Base-by-base conservation (phyloP, 2,888 invertebrate species). In the Aporophyla lueneburgensis region DNA sequence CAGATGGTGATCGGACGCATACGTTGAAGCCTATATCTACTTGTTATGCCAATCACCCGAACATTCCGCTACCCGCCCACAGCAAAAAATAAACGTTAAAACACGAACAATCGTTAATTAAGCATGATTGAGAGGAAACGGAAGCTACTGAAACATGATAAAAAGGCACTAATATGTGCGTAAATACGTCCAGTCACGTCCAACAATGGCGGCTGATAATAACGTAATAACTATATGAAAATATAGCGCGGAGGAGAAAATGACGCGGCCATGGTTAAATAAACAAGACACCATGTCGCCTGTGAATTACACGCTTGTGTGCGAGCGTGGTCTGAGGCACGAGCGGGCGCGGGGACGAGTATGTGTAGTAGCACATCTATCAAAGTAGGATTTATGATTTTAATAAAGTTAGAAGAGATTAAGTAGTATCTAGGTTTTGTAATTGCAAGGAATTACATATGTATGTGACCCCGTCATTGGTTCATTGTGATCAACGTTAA, bases 221-320 rank as follows among this genome's bases (percentile, higher is more conserved):
- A 67, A 84, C 71, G 87, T 86, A 89, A 91, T 90, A 90, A 90
- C 89, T 89, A 89, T 89, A 93, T 91, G 93, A 92, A 93, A 93
- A 94, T 93, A 93, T 92, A 89, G 90, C 87, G 91, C 86, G 92
- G 92, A 92, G 91, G 92, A 93, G 92, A 91, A 67, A 90, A 89
- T 81, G 86, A 88, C 89, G 89, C 89, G 93, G 91, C 93, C 85
- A 83, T 82, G 81, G 84, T 91, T 87, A 91, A 90, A 93, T 94
- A 94, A 95, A 95, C 94, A 95, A 89, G 90, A 75, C 84, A 89
- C 85, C 88, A 77, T 89, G 92, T 91, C 91, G 90, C 89, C 85
- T 85, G 82, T 86, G 90, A 91, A 91, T 90, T 91, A 90, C 87
- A 90, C 85, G 85, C 63, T 78, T 54, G 66, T 49, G 70, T 54